Evolutionary conservation across 1,140 invertebrate genomes (phyloP).

Genomic region (Diploscapter pachys): DNA sequence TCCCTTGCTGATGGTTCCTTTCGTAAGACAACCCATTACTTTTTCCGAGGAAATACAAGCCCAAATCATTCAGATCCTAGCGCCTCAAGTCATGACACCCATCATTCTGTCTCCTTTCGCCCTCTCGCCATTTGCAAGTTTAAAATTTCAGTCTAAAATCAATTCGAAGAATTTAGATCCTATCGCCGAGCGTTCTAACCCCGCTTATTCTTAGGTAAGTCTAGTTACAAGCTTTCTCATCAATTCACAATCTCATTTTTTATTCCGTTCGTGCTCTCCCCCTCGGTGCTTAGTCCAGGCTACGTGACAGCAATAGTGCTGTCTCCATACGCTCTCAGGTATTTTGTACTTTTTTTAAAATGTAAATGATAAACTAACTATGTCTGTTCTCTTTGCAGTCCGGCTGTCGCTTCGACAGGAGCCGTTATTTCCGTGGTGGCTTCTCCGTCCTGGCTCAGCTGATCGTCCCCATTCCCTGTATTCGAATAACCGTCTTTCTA

Average conservation of each 20-base stretch:
- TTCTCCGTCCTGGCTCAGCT: no score
- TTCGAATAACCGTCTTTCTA: no score
- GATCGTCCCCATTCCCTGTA: no score
- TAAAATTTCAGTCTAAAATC: conserved; percentile 11
- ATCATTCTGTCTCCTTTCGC: conserved; percentile 38
- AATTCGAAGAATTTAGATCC: conserved; percentile 32
- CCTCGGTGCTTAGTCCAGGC: conserved; percentile 47
- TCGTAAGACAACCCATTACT: conserved; percentile 14
- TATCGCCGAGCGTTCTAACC: conserved; percentile 42
- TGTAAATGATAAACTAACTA: no score
- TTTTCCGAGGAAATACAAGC: conserved; percentile 18
- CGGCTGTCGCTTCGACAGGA: no score
- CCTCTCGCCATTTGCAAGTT: conserved; percentile 29
- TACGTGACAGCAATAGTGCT: conserved; percentile 47
- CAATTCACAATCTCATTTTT: neutral
- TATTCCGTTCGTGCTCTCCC: conserved; percentile 41
- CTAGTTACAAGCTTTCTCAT: conserved; percentile 35
- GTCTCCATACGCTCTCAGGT: conserved; percentile 43
- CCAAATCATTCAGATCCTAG: conserved; percentile 23
- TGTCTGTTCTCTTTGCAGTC: no score
- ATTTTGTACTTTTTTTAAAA: no score
- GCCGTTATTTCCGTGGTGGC: no score
- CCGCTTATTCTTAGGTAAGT: conserved; percentile 43
- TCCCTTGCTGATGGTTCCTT: conserved; percentile 30
- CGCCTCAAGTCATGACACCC: conserved; percentile 34